These are phyloP conservation scores for Rugalucina vietnamica DNA, from an alignment of 2,888 invertebrate genomes.

Conservation along the genomic window DNA sequence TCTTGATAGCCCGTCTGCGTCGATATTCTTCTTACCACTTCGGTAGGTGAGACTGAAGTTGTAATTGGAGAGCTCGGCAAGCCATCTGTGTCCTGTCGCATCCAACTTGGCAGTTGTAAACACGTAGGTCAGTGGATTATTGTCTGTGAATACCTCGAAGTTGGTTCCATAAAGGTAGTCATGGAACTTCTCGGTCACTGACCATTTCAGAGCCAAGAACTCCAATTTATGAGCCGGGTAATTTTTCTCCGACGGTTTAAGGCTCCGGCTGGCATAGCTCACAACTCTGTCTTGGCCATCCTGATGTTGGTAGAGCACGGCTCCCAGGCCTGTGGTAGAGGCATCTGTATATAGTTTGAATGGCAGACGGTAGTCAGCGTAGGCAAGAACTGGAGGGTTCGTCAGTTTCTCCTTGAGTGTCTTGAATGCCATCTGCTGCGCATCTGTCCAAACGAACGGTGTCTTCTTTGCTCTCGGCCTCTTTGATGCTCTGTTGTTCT, in stretches of 20 bases:
- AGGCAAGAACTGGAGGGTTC: conserved; percentile 25
- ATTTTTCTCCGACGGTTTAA: conserved; percentile 36
- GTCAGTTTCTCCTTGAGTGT: conserved; percentile 16
- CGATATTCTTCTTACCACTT: no score
- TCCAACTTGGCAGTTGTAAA: conserved; percentile 35
- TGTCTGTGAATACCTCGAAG: conserved; percentile 43
- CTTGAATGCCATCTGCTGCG: not conserved
- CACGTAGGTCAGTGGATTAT: conserved; percentile 57
- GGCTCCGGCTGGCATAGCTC: conserved; percentile 37
- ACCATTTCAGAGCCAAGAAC: conserved; percentile 55
- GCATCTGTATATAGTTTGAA: conserved; percentile 51
- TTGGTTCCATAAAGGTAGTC: conserved; percentile 37
- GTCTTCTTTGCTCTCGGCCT: not conserved
- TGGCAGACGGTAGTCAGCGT: conserved; percentile 30
- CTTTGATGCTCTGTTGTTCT: not conserved
- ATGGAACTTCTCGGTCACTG: conserved; percentile 50
- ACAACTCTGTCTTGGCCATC: conserved; percentile 29
- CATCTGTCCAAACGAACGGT: not conserved
- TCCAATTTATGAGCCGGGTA: no score
- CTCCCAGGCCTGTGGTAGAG: conserved; percentile 28
- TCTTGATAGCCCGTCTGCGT: no score
- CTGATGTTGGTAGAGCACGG: conserved; percentile 45
- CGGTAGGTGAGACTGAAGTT: no score
- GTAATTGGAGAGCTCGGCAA: no score
- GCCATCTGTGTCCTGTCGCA: no score